phyloP scores from a whole-genome alignment of 2,797 vertebrate genomes.

The Mallotus villosus region DNA sequence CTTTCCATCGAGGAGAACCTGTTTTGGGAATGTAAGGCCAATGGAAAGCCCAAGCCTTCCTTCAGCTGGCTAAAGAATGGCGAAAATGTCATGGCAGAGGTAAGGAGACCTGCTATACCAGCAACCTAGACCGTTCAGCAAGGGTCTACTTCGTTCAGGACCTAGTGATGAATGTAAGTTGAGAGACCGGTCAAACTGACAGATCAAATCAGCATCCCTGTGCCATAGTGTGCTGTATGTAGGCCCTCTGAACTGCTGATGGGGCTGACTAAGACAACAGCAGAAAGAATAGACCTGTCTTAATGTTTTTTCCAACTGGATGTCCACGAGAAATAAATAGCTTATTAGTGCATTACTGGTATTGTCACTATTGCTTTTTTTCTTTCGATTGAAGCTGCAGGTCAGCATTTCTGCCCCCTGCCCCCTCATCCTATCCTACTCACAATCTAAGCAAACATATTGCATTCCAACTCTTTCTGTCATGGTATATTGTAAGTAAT shows the following conservation, averaged over 20 bases:
- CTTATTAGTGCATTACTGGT: constrained; percentile 50
- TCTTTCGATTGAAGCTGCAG: constrained; percentile 43
- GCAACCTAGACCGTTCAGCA: background rate
- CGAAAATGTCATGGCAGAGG: constrained; percentile 80
- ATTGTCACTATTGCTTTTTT: constrained; percentile 52
- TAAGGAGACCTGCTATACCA: constrained; percentile 55
- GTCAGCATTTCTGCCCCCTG: constrained; percentile 49
- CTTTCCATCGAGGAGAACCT: constrained; percentile 85
- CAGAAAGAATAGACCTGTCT: constrained; percentile 40
- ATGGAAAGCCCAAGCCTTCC: constrained; percentile 91
- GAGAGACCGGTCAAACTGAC: constrained; percentile 27
- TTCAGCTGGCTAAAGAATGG: constrained; percentile 93
- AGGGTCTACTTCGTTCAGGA: background rate
- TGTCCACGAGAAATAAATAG: constrained; percentile 55
- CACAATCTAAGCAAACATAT: constrained; percentile 23
- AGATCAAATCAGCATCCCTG: constrained; percentile 31
- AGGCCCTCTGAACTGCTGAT: constrained; percentile 42
- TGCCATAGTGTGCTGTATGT: constrained; percentile 24
- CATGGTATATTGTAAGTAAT: constrained; percentile 55
- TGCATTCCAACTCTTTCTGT: constrained; percentile 34
- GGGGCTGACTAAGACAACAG: constrained; percentile 46
- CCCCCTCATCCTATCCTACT: constrained; percentile 25
- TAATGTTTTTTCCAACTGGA: constrained; percentile 49
- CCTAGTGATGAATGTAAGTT: constrained; percentile 26
- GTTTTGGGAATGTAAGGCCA: constrained; percentile 90